These are phyloP conservation scores for Ormyrus rosae DNA, from an alignment of 2,888 invertebrate genomes.

Conservation along the genomic window DNA sequence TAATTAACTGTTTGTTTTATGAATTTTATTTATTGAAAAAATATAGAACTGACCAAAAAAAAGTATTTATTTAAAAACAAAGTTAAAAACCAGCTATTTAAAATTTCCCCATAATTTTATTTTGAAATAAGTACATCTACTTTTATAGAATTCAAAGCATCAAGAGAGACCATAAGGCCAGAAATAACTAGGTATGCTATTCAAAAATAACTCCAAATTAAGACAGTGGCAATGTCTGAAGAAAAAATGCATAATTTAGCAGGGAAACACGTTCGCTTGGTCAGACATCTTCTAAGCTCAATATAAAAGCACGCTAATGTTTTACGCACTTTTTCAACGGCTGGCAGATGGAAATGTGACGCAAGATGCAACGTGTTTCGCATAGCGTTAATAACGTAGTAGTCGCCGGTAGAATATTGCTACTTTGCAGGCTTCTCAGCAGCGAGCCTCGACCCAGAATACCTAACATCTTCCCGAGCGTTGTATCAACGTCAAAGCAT, in stretches of 20 bases:
- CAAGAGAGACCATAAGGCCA: too few relatives aligned
- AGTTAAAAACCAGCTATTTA: too few relatives aligned
- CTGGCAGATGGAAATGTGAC: conserved; percentile 63
- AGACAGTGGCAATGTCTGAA: not conserved
- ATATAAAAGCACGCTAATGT: not conserved
- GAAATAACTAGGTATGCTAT: not conserved
- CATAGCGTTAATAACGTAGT: conserved; percentile 16
- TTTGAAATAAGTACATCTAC: too few relatives aligned
- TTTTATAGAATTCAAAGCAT: too few relatives aligned
- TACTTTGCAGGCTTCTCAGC: conserved; percentile 12
- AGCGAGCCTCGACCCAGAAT: conserved; percentile 24
- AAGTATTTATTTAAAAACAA: too few relatives aligned
- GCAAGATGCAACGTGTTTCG: conserved; percentile 59
- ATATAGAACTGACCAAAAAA: too few relatives aligned
- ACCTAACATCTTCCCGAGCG: conserved; percentile 52
- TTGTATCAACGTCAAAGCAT: too few relatives aligned
- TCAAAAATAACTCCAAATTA: conserved; percentile 20
- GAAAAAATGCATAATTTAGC: not conserved
- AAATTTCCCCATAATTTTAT: too few relatives aligned
- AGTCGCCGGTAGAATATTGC: conserved; percentile 38
- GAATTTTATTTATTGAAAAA: not conserved
- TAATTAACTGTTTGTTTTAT: not conserved
- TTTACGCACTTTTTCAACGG: conserved; percentile 68
- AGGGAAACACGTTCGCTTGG: conserved; percentile 28
- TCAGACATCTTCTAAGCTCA: not conserved